A percentile compares a stretch with the other conserved stretches of the same genome.
These are phyloP conservation scores for Pyralis farinalis DNA, from an alignment of 2,888 invertebrate genomes.

Conservation along the genomic window DNA sequence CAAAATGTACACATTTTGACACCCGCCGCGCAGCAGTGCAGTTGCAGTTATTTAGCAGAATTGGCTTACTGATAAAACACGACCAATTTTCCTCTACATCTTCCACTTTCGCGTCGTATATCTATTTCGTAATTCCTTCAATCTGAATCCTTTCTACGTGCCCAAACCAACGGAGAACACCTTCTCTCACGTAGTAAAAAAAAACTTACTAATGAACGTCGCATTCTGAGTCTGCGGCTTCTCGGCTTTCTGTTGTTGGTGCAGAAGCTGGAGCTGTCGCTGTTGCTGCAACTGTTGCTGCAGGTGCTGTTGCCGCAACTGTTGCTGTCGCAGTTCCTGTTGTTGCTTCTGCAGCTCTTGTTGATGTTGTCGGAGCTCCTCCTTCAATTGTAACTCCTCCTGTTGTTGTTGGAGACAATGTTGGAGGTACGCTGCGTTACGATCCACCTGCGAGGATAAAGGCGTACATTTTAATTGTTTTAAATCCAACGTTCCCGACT, in stretches of 20 bases:
- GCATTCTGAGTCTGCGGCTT: constrained; percentile 21
- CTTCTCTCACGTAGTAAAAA: not conserved
- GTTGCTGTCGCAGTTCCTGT: constrained; percentile 23
- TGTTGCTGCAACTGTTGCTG: constrained; percentile 17
- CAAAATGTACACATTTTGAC: no score
- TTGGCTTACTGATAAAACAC: no score
- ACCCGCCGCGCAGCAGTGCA: no score
- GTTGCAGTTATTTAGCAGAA: no score
- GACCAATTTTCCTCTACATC: no score
- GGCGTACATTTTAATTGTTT: no score
- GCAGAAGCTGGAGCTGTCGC: constrained; percentile 18
- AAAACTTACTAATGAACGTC: constrained; percentile 34
- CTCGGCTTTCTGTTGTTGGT: constrained; percentile 31
- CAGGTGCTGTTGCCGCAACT: constrained; percentile 14
- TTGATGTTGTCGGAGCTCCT: constrained; percentile 20
- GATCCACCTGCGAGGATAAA: constrained; percentile 28
- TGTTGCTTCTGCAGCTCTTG: constrained; percentile 19
- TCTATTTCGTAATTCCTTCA: no score
- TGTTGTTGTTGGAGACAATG: constrained; percentile 16
- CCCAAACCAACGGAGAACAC: no score
- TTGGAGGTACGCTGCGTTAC: constrained; percentile 10
- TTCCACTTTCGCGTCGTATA: no score
- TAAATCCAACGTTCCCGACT: no score
- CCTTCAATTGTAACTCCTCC: constrained; percentile 23
- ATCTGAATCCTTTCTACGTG: no score